phyloP scores from a whole-genome alignment of 2,888 invertebrate species.

The Erebia ligea region DNA sequence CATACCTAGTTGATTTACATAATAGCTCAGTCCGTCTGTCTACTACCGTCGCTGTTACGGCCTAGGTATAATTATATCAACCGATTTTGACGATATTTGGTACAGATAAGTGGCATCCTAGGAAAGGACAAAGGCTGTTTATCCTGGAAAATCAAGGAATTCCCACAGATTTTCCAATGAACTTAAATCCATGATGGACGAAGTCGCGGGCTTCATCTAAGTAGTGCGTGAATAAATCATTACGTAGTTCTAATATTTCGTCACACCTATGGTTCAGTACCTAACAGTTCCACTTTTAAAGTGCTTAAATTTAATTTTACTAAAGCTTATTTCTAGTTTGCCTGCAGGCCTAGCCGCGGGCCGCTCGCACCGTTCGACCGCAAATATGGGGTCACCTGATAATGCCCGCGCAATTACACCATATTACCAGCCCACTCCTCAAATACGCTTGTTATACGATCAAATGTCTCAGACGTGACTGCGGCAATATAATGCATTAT shows the following conservation, averaged over 20 bases:
- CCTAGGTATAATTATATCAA: too few relatives aligned
- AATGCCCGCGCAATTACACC: conserved; percentile 77
- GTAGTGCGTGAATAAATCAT: not conserved
- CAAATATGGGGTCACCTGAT: conserved; percentile 79
- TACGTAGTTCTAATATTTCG: not conserved
- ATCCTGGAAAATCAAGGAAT: too few relatives aligned
- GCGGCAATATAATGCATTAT: conserved; percentile 69
- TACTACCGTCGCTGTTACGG: too few relatives aligned
- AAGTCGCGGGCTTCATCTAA: too few relatives aligned
- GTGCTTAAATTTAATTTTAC: conserved; percentile 31
- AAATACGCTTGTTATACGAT: conserved; percentile 73
- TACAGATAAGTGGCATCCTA: too few relatives aligned
- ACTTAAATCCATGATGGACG: too few relatives aligned
- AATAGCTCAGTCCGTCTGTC: too few relatives aligned
- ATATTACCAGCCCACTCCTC: conserved; percentile 59
- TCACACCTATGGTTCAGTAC: not conserved
- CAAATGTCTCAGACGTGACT: conserved; percentile 80
- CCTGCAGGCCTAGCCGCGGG: conserved; percentile 35
- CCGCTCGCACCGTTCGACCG: conserved; percentile 55
- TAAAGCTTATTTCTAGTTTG: conserved; percentile 30
- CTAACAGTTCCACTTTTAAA: conserved; percentile 14
- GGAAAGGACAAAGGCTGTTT: too few relatives aligned
- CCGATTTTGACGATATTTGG: too few relatives aligned
- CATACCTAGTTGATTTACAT: too few relatives aligned
- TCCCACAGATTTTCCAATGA: too few relatives aligned